Evolutionary conservation across 2,113 vertebrate species (phyloP).

Genomic region (Zosterops lateralis): DNA sequence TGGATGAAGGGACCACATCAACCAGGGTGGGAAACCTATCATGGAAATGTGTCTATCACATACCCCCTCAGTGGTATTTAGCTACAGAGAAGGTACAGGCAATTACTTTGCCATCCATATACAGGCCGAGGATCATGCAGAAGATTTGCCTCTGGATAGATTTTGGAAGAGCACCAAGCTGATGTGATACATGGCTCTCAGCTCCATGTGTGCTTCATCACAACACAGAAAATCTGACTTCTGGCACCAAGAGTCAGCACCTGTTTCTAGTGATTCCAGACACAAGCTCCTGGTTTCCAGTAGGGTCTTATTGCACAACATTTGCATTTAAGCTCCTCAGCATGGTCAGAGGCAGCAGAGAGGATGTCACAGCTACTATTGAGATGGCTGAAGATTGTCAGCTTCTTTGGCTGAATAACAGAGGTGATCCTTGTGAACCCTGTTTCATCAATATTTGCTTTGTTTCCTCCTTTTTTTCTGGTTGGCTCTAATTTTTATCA

Average conservation of each 20-base stretch:
- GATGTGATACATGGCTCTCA: not conserved
- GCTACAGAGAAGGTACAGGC: not conserved
- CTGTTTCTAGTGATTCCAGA: not conserved
- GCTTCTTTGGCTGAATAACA: not conserved
- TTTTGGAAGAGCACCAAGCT: not conserved
- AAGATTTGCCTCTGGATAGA: not conserved
- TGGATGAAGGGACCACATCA: not conserved
- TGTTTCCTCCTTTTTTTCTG: not conserved
- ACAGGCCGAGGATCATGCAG: not conserved
- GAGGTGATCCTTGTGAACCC: not conserved
- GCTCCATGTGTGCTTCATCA: not conserved
- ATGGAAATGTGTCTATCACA: not conserved
- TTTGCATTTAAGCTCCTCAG: not conserved
- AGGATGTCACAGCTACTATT: not conserved
- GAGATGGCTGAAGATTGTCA: not conserved
- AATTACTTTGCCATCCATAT: not conserved
- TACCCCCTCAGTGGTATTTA: not conserved
- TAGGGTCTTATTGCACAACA: not conserved
- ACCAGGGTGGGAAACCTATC: not conserved
- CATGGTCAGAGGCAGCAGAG: not conserved
- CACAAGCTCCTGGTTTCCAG: not conserved
- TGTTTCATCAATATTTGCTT: slow-evolving; percentile 22
- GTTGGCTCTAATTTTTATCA: not conserved
- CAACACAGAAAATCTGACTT: not conserved
- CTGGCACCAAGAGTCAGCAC: not conserved